These are phyloP conservation scores for Hydrotaea diabolus DNA, from an alignment of 2,888 invertebrate species.

Conservation along the genomic window DNA sequence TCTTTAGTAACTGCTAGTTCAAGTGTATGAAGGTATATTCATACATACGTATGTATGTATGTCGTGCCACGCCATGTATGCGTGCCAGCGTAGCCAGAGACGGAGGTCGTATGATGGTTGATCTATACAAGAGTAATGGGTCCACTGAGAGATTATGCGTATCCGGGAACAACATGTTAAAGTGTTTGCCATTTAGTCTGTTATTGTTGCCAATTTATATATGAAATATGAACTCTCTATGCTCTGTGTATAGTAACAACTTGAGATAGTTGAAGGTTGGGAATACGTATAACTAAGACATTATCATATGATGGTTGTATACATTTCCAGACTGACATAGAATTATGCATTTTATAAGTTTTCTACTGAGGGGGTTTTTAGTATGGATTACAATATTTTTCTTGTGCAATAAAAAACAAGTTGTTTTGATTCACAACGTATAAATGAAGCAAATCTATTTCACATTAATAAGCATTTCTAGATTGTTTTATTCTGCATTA, in stretches of 20 bases:
- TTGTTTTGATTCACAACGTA: too few species aligned
- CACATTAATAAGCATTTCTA: too few species aligned
- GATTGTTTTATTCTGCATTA: too few species aligned
- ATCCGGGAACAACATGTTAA: conserved; percentile 2
- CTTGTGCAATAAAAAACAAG: too few species aligned
- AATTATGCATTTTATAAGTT: too few species aligned
- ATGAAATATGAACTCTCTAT: conserved; percentile 16
- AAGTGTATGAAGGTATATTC: not conserved
- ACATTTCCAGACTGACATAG: too few species aligned
- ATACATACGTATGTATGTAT: not conserved
- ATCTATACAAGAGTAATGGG: conserved; percentile 23
- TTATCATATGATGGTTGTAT: too few species aligned
- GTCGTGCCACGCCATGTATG: not conserved
- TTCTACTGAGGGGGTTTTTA: too few species aligned
- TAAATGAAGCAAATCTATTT: too few species aligned
- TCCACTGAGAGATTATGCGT: conserved; percentile 27
- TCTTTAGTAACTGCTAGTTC: conserved; percentile 17
- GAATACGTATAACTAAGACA: too few species aligned
- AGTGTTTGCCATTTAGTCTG: conserved; percentile 23
- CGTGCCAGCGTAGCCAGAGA: not conserved
- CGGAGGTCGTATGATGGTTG: not conserved
- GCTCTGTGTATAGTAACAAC: not conserved
- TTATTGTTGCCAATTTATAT: conserved; percentile 32
- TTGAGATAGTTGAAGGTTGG: not conserved
- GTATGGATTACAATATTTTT: too few species aligned